Evolutionary conservation across 2,113 vertebrate genomes (phyloP).

Genomic region (Thunnus thynnus): DNA sequence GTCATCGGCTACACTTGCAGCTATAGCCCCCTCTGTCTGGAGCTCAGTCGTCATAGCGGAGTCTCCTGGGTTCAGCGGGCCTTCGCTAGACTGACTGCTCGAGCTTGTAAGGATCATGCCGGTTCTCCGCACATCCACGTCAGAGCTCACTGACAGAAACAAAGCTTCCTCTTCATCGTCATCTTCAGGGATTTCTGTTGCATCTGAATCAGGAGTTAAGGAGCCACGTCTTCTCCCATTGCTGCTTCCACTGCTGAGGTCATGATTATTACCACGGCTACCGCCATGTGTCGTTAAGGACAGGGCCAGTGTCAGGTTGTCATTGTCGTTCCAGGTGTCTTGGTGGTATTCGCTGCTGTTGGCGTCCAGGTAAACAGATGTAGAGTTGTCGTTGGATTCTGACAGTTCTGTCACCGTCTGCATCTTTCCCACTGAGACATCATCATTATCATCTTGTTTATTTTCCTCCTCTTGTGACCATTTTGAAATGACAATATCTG

Average conservation of each 20-base stretch:
- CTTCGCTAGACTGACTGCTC: background rate
- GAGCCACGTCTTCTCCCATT: constrained; percentile 16
- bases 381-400: constrained; percentile 74
- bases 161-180: constrained; percentile 64
- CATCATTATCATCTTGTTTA: background rate
- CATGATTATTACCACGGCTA: background rate
- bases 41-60: background rate
- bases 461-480: constrained; percentile 32
- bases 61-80: background rate
- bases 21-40: background rate
- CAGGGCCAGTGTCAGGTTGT: constrained; percentile 55
- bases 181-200: constrained; percentile 71
- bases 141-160: constrained; percentile 81
- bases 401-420: background rate
- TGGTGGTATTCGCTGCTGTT: constrained; percentile 31
- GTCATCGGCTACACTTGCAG: background rate
- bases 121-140: constrained; percentile 39
- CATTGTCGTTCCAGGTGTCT: constrained; percentile 61
- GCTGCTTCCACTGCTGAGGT: constrained; percentile 25
- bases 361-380: constrained; percentile 82
- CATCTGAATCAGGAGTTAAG: constrained; percentile 55
- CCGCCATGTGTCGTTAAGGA: background rate
- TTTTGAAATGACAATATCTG: constrained; percentile 20
- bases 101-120: background rate
- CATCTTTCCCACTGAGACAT: background rate